These are phyloP conservation scores for Oceanodroma tethys DNA, from an alignment of 2,113 vertebrate genomes.

Conservation along the genomic window DNA sequence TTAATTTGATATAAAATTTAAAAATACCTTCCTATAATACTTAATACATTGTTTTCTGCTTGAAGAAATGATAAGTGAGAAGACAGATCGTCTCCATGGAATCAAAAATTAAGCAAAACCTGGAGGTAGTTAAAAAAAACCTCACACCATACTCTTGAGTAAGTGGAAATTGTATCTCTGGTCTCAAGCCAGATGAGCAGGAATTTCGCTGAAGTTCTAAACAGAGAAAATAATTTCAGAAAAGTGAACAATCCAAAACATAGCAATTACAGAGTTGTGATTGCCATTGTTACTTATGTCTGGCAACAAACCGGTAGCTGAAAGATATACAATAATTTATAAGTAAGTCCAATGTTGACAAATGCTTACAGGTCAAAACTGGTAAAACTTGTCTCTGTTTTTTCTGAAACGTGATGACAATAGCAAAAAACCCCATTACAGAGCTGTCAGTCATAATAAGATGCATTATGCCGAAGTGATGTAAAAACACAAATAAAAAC, in stretches of 20 bases:
- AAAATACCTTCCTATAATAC: neutral
- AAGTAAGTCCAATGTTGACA: conserved; percentile 47
- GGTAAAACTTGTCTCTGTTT: conserved; percentile 21
- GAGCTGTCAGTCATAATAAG: conserved; percentile 56
- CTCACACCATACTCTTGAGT: neutral
- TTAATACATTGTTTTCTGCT: neutral
- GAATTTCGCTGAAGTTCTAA: conserved; percentile 7
- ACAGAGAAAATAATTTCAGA: conserved; percentile 42
- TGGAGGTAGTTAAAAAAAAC: neutral
- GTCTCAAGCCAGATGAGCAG: neutral
- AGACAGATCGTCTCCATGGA: neutral
- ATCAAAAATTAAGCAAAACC: neutral
- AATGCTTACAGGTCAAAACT: conserved; percentile 42
- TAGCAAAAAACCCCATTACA: conserved; percentile 55
- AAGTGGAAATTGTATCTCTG: neutral
- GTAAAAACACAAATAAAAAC: conserved; percentile 52
- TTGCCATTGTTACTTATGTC: conserved; percentile 36
- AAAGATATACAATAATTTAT: conserved; percentile 47
- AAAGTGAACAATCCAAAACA: neutral
- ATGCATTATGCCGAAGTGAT: conserved; percentile 19
- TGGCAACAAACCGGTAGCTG: conserved; percentile 23
- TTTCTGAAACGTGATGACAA: conserved; percentile 43
- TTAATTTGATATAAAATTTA: neutral
- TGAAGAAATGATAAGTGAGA: neutral
- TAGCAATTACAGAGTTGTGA: conserved; percentile 29